phyloP scores from a whole-genome alignment of 2,888 invertebrate species.

The Pyrgus malvae region DNA sequence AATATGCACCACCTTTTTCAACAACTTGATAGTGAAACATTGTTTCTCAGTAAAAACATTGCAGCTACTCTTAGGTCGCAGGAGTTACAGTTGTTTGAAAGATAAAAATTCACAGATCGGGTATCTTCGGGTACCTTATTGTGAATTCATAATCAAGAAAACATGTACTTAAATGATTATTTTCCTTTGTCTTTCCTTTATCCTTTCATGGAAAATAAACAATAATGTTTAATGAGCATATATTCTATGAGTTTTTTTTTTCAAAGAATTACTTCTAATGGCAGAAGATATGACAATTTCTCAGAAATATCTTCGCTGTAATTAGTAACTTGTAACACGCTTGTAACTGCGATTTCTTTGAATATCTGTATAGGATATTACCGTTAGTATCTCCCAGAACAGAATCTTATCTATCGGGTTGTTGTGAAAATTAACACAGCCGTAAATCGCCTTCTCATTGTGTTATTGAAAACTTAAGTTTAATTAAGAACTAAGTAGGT shows the following conservation, averaged over 20 bases:
- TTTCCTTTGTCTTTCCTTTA: background rate
- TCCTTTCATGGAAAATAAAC: background rate
- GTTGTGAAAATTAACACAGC: background rate
- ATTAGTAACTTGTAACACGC: conserved; percentile 4
- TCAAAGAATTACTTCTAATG: background rate
- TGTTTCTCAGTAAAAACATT: too few relatives aligned
- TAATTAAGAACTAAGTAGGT: too few relatives aligned
- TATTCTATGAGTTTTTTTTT: conserved; percentile 1
- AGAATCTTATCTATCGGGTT: background rate
- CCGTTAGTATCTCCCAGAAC: background rate
- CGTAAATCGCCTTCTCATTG: background rate
- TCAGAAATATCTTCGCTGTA: conserved; percentile 15
- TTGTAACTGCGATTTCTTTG: conserved; percentile 14
- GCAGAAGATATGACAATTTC: conserved; percentile 13
- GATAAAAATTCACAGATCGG: too few relatives aligned
- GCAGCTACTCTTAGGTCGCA: too few relatives aligned
- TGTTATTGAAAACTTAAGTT: too few relatives aligned
- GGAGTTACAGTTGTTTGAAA: too few relatives aligned
- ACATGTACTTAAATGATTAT: too few relatives aligned
- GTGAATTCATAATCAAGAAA: too few relatives aligned
- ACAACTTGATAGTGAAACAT: too few relatives aligned
- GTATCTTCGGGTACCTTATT: too few relatives aligned
- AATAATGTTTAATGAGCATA: background rate
- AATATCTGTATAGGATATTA: background rate
- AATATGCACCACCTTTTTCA: too few relatives aligned